These are phyloP conservation scores for Momotus momota DNA, from an alignment of 2,797 vertebrate genomes.

Conservation along the genomic window DNA sequence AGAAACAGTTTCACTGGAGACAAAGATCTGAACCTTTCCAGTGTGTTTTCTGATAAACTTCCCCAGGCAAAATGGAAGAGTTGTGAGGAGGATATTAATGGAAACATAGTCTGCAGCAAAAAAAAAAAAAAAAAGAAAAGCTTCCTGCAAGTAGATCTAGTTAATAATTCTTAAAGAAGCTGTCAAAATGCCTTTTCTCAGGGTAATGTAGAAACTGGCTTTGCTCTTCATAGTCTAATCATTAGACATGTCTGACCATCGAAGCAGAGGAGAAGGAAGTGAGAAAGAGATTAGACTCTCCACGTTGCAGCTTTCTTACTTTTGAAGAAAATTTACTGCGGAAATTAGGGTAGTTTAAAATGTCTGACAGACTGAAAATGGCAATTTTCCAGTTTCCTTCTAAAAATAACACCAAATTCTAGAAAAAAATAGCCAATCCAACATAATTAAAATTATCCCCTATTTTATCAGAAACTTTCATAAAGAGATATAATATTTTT, in stretches of 20 bases:
- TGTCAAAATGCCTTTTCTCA: slow-evolving; percentile 35
- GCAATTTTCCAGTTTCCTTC: neutral
- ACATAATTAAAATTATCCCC: neutral
- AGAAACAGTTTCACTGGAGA: slow-evolving; percentile 17
- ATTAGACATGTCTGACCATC: neutral
- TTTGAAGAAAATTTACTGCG: neutral
- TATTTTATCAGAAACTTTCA: neutral
- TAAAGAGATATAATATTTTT: neutral
- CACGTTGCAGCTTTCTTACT: slow-evolving; percentile 10
- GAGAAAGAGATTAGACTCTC: slow-evolving; percentile 47
- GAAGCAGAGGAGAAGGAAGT: slow-evolving; percentile 65
- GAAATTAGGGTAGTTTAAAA: slow-evolving; percentile 17
- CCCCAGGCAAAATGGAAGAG: slow-evolving; percentile 35
- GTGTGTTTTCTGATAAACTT: slow-evolving; percentile 21
- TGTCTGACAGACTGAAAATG: neutral
- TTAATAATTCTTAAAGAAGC: neutral
- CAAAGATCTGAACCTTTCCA: slow-evolving; percentile 8
- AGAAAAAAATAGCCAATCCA: neutral
- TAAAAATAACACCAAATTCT: neutral
- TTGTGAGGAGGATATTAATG: slow-evolving; percentile 13
- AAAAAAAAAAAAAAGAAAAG: neutral
- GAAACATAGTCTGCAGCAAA: neutral
- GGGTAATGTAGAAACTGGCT: neutral
- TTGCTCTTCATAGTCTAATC: slow-evolving; percentile 6
- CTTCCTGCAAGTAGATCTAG: slow-evolving; percentile 24